Evolutionary conservation across 2,888 invertebrate genomes (phyloP), one percentile per base, ranked within the genome.

Genomic region (Ctena decussata): DNA sequence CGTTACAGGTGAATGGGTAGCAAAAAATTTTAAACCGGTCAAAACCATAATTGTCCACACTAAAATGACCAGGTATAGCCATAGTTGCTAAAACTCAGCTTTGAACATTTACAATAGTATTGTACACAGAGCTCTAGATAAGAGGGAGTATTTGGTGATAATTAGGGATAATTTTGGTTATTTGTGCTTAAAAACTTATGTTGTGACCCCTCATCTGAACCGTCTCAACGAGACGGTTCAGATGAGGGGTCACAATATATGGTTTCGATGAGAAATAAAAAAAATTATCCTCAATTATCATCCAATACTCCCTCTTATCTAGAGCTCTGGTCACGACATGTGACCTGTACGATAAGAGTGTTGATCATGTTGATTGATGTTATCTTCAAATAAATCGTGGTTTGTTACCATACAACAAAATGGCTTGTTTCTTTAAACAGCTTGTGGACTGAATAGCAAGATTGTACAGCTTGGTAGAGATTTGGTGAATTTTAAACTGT

Each of bases 351-450:
- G 65, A 65, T 65, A 65, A 35, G 35, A 65, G 35, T 21, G 21
- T 32, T 65, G 65, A 35, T 35, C 15, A n/a, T 21, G 21, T 32
- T 65, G 65, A 35, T 35, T 32, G 65, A 65, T 65, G 65, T 65
- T 65, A 65, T 65, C 65, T 35, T 65, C 35, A 65, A 65, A 65
- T 18, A 65, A 65, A 65, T 65, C 65, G 65, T 35, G 65, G 65
- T 35, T 65, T 65, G 65, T 65, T 35, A 35, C 65, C 35, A 65
- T 35, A 60, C 35, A 65, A 65, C 65, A 65, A 65, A 65, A 32
- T 65, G 65, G 11, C 65, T 65, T 65, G 65, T 65, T 30, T 65
- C 65, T 65, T 65, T 35, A 35, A 32, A 65, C 35, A 35, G 57
- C 12, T n/a, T 27, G 18, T 46, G 46, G 18, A 15, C 21, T 46